Evolutionary conservation across 2,113 vertebrate species (phyloP), one percentile per base, ranked within the genome.

Genomic region (Podilymbus podiceps): DNA sequence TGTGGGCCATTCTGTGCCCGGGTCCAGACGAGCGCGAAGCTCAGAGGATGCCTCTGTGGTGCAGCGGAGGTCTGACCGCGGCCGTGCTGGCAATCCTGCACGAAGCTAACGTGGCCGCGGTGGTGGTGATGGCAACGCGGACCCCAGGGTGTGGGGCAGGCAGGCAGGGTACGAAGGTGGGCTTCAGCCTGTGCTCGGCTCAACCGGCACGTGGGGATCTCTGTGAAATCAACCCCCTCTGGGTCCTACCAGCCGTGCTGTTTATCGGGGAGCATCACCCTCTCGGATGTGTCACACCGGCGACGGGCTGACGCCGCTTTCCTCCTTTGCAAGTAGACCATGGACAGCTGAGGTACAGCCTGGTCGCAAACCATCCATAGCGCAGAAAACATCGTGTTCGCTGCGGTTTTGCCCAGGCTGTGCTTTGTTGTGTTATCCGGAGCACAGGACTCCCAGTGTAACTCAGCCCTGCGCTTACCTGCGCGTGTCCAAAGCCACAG

Each of bases 401-500:
- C 74, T 44, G 63, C 13, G 3, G 13, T 27, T 7, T 2, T 56
- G 33, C 44, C 44, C 31, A 50, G 44, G 38, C 53, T 63, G 38
- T 23, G 46, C 1, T 56, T 46, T 15, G 16, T 16, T 74, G 50
- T 28, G 33, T 18, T 59, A 7, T 17, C n/a, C 64, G 81, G 74
- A 64, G 89, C 74, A 27, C 31, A 42, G 47, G 47, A 2, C 38
- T 91, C 35, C 42, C 35, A 44, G 0, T 1, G 40, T 40, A 53
- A 8, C 74, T 56, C 89, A 60, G 50, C 3, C 0, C 56, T 8
- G n/a, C 44, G 7, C 47, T 52, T 2, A 12, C 17, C 2, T 1
- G 3, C 0, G 2, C 0, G 1, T 23, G n/a, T 28, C 53, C 56
- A n/a, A 42, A 89, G 47, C n/a, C 30, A 23, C 23, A 0, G 1